Percentiles rank a stretch among this genome's conserved stretches.
phyloP scores from a whole-genome alignment of 2,113 vertebrate genomes.

The rabbit (Oryctolagus cuniculus) region mOryCun1.1 NC_091443.1:18969501-18970000 shows the following conservation, averaged over 20 bases:
- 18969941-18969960: slow-evolving; percentile 57
- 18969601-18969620: not conserved
- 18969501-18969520: not conserved
- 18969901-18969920: slow-evolving; percentile 67
- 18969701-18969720: not conserved
- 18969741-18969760: not conserved
- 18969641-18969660: not conserved
- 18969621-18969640: not conserved
- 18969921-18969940: slow-evolving; percentile 53
- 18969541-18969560: not conserved
- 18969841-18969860: slow-evolving; percentile 64
- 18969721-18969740: not conserved
- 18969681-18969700: not conserved
- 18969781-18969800: not conserved
- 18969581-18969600: not conserved
- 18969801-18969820: not conserved
- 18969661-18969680: not conserved
- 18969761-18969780: not conserved
- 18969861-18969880: slow-evolving; percentile 26
- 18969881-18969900: slow-evolving; percentile 44
- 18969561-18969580: not conserved
- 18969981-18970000: not conserved
- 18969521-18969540: not conserved
- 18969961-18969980: slow-evolving; percentile 59
- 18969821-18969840: slow-evolving; percentile 40